These are phyloP conservation scores for Tamandua tetradactyla DNA, from an alignment of 2,797 vertebrate species.

Conservation along the genomic window DNA sequence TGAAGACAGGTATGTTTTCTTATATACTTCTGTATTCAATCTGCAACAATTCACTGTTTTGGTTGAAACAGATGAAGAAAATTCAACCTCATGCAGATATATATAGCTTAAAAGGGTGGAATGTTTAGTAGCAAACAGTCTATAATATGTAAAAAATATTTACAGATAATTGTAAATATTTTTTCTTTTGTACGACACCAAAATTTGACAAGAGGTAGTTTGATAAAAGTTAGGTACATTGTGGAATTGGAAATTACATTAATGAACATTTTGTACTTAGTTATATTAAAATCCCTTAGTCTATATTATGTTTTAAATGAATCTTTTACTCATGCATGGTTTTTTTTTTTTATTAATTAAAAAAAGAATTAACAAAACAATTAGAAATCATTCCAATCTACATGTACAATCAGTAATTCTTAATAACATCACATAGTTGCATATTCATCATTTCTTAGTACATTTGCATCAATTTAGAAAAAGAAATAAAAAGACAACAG, in stretches of 20 bases:
- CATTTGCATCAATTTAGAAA: no score
- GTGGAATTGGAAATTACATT: not conserved
- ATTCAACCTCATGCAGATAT: not conserved
- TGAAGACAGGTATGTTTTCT: not conserved
- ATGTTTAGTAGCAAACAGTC: slow-evolving; percentile 18
- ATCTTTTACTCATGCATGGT: not conserved
- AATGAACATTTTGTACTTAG: not conserved
- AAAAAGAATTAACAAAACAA: no score
- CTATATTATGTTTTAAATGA: not conserved
- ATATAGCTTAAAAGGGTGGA: not conserved
- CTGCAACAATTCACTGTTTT: not conserved
- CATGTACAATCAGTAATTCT: no score
- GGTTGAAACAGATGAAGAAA: not conserved
- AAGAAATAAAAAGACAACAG: no score
- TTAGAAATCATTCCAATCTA: no score
- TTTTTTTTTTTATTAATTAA: no score
- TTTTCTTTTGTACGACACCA: not conserved
- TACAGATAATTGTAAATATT: slow-evolving; percentile 15
- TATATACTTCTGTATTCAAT: not conserved
- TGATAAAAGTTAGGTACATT: not conserved
- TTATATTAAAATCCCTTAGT: not conserved
- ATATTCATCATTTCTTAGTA: no score
- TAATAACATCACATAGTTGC: no score
- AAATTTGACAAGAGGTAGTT: not conserved
- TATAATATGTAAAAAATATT: no score